phyloP scores from a whole-genome alignment of 2,113 vertebrate species.

The Alaudala cheleensis region DNA sequence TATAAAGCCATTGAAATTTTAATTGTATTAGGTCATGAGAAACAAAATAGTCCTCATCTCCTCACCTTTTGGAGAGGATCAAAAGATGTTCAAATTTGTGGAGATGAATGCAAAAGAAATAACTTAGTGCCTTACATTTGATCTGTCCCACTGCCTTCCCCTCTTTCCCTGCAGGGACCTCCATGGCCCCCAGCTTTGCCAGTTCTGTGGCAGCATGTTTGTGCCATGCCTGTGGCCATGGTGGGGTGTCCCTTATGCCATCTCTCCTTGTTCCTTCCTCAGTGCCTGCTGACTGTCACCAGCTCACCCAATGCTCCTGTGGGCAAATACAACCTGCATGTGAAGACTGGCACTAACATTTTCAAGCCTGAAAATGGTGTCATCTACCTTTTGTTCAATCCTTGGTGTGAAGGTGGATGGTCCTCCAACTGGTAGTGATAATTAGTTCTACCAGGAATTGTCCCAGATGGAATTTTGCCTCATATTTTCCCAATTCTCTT shows the following conservation, averaged over 20 bases:
- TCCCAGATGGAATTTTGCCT: background rate
- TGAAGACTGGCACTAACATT: conserved; percentile 23
- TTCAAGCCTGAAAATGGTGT: background rate
- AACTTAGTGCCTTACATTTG: too few relatives aligned
- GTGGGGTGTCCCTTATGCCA: background rate
- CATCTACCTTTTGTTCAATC: conserved; percentile 73
- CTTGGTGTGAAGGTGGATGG: conserved; percentile 72
- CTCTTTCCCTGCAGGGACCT: background rate
- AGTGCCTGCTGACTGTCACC: conserved; percentile 64
- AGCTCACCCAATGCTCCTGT: conserved; percentile 29
- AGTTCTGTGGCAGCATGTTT: background rate
- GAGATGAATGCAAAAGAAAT: too few relatives aligned
- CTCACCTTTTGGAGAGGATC: too few relatives aligned
- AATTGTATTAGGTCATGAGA: too few relatives aligned
- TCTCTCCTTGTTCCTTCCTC: background rate
- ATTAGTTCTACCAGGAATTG: background rate
- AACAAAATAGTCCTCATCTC: too few relatives aligned
- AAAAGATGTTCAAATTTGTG: too few relatives aligned
- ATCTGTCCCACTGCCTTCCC: background rate
- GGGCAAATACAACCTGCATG: conserved; percentile 56
- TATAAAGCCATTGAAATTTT: too few relatives aligned
- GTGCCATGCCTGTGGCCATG: background rate
- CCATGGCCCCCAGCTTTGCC: background rate
- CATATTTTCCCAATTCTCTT: background rate
- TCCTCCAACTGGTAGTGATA: too few relatives aligned